Base-by-base conservation (phyloP, 2,797 vertebrate species). In the Microctenopoma steveboyesi region DNA sequence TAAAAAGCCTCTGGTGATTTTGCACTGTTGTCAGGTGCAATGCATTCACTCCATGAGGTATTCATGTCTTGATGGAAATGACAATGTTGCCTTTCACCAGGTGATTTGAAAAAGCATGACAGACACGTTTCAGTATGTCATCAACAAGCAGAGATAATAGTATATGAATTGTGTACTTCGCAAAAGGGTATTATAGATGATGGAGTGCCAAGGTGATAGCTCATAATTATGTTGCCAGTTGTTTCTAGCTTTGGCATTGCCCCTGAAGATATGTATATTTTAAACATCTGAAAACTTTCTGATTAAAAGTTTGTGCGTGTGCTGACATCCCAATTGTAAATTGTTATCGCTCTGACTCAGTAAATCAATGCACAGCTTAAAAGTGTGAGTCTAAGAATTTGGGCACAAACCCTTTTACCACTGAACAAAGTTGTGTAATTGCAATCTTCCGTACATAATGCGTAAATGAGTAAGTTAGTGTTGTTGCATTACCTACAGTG, bases 61-160 rank as follows among this genome's bases (percentile, higher is more conserved):
- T 81, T 64, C 65, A 43, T 42, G 33, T 66, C 58, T 55, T 64
- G 8, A 74, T 71, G 59, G 28, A n/a, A 52, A 76, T 49, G 76
- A 70, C 76, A 72, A 64, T 69, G 56, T 64, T 16, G 48, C 68
- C 69, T 78, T 76, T 76, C 61, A 72, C 63, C 57, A 1, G 1
- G 14, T 53, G 68, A 79, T 82, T 76, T 83, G 53, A 76, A 76
- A 22, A 90, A 80, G 70, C 60, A 55, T 61, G 75, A 81, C 64
- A 76, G 48, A 79, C 46, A 69, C 47, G 46, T 64, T 58, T 64
- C 64, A 55, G 43, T 45, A 40, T 62, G 60, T 73, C 72, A 74
- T 77, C 56, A 77, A 54, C 62, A 63, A 58, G 69, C 65, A 50
- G 54, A 63, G 69, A 52, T 72, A 69, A 78, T 60, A 64, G 51